phyloP scores from a whole-genome alignment of 2,797 vertebrate species.

The Numenius phaeopus region DNA sequence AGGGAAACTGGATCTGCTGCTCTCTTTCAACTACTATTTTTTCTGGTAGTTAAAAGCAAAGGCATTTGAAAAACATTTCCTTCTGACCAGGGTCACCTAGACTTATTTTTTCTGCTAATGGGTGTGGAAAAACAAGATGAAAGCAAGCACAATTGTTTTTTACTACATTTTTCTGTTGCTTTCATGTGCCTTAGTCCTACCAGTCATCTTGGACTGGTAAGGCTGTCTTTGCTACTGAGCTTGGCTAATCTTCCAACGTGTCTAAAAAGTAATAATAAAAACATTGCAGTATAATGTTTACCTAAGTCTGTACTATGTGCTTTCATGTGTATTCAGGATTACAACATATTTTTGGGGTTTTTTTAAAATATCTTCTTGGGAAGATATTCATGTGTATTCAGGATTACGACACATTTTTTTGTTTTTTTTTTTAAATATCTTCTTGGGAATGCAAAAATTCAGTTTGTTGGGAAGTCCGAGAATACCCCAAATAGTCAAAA shows the following conservation, averaged over 20 bases:
- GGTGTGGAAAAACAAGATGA: slow-evolving; percentile 53
- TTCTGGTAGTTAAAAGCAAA: slow-evolving; percentile 23
- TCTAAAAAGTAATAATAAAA: background rate
- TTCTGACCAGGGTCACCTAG: slow-evolving; percentile 24
- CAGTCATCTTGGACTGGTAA: background rate
- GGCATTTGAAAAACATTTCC: slow-evolving; percentile 34
- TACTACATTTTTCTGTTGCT: background rate
- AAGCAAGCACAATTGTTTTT: background rate
- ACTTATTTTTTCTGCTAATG: background rate
- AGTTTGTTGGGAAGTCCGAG: background rate
- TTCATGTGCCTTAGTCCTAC: slow-evolving; percentile 1
- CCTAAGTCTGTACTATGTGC: background rate
- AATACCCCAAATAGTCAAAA: background rate
- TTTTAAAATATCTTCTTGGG: background rate
- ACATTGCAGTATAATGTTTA: background rate
- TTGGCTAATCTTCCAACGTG: background rate
- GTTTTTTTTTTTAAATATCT: background rate
- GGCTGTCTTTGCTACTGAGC: background rate
- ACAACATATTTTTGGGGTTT: background rate
- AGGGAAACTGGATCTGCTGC: background rate
- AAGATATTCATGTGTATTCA: slow-evolving; percentile 13
- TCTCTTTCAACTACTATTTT: background rate
- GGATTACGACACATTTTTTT: background rate
- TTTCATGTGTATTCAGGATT: slow-evolving; percentile 26
- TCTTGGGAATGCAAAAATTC: background rate